phyloP scores from a whole-genome alignment of 2,888 invertebrate species.

The Hesperia comma region DNA sequence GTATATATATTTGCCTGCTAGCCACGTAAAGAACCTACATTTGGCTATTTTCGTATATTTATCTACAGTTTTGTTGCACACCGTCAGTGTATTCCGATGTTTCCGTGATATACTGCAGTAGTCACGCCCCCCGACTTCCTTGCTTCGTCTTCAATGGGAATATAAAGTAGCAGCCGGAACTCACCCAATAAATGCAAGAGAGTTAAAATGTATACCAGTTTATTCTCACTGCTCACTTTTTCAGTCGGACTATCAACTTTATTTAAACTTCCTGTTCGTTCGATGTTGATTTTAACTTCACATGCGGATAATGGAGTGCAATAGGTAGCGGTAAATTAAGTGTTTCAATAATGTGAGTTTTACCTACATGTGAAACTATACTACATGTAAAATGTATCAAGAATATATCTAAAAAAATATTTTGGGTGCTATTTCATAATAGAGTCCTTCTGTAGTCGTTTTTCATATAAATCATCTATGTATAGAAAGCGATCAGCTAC shows the following conservation, averaged over 20 bases:
- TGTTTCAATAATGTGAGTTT: no score
- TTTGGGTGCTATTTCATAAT: no score
- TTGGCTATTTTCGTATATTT: slow-evolving; percentile 9
- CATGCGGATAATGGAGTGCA: background rate
- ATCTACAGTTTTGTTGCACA: slow-evolving; percentile 16
- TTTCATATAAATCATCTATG: no score
- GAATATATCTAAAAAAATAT: no score
- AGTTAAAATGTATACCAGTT: slow-evolving; percentile 13
- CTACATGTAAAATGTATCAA: no score
- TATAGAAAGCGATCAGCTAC: no score
- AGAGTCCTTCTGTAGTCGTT: no score
- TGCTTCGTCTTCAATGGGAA: slow-evolving; percentile 21
- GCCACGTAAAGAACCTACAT: background rate
- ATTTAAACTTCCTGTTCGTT: slow-evolving; percentile 6
- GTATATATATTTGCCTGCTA: no score
- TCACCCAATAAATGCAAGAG: slow-evolving; percentile 26
- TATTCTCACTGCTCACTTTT: background rate
- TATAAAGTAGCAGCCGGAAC: slow-evolving; percentile 24
- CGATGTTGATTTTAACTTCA: background rate
- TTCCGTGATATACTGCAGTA: slow-evolving; percentile 28
- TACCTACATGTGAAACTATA: no score
- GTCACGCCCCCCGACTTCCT: slow-evolving; percentile 30
- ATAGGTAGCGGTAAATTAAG: no score
- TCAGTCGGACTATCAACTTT: slow-evolving; percentile 1
- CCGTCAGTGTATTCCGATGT: slow-evolving; percentile 30